Conservation (phyloP, 2,888 invertebrate genomes). For the Trissonchulus sp. region DNA sequence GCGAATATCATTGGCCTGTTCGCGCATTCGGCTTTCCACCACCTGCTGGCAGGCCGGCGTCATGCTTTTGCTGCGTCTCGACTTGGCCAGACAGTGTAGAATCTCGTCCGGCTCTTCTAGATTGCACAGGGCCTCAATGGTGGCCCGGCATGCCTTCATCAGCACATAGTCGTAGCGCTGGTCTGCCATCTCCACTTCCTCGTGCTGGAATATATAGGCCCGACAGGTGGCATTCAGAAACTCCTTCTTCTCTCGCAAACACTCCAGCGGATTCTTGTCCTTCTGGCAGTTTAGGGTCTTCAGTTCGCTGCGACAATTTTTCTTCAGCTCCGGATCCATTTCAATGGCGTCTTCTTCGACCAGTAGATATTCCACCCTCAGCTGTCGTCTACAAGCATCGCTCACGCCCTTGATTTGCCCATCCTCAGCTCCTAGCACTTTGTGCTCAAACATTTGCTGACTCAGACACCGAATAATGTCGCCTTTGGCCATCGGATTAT, state of each 20-base stretch:
- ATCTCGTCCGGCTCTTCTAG: constrained; percentile 41
- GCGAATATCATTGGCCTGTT: constrained; percentile 71
- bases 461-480: constrained; percentile 75
- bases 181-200: constrained; percentile 54
- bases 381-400: constrained; percentile 80
- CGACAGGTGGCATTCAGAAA: constrained; percentile 49
- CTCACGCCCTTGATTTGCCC: constrained; percentile 60
- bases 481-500: constrained; percentile 38
- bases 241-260: constrained; percentile 51
- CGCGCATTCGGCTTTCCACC: constrained; percentile 43
- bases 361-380: constrained; percentile 81
- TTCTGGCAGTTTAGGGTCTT: constrained; percentile 35
- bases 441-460: constrained; percentile 71
- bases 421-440: constrained; percentile 55
- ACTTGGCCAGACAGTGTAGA: constrained; percentile 41
- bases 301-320: constrained; percentile 45
- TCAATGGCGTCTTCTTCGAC: constrained; percentile 73
- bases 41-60: constrained; percentile 18
- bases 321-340: constrained; percentile 54
- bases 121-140: neutral
- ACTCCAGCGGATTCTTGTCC: constrained; percentile 51
- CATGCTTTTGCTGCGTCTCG: neutral
- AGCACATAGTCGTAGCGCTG: constrained; percentile 49
- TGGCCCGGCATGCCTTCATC: constrained; percentile 35
- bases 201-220: constrained; percentile 54